phyloP scores from a whole-genome alignment of 1,140 invertebrate genomes.

The Neodiprion fabricii region DNA sequence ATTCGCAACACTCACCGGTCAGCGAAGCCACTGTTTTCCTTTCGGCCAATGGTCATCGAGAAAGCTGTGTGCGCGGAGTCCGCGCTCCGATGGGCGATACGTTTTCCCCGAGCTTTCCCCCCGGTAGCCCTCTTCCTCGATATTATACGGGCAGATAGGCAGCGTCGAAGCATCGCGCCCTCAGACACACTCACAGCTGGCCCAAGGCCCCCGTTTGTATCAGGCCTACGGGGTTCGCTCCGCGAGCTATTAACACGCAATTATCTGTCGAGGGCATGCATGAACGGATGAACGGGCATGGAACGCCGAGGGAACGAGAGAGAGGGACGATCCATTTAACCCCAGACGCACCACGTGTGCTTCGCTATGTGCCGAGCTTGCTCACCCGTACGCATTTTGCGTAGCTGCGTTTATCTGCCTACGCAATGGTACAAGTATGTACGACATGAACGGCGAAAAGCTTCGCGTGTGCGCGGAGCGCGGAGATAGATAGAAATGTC shows the following conservation, averaged over 20 bases:
- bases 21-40: not conserved
- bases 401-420: no score
- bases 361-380: not conserved
- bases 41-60: conserved; percentile 6
- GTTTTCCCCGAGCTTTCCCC: not conserved
- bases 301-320: not conserved
- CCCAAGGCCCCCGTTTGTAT: conserved; percentile 6
- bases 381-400: not conserved
- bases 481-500: no score
- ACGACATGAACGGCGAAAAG: no score
- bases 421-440: no score
- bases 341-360: no score
- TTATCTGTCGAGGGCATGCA: conserved; percentile 1
- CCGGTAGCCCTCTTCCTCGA: not conserved
- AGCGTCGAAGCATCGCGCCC: not conserved
- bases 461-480: no score
- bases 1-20: no score
- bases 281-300: not conserved
- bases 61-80: not conserved
- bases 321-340: conserved; percentile 4
- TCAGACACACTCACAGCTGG: not conserved
- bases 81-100: not conserved
- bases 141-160: not conserved
- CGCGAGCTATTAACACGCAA: conserved; percentile 5
- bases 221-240: not conserved